Base-by-base conservation (phyloP, 2,113 vertebrate genomes). In the Channa argus region DNA sequence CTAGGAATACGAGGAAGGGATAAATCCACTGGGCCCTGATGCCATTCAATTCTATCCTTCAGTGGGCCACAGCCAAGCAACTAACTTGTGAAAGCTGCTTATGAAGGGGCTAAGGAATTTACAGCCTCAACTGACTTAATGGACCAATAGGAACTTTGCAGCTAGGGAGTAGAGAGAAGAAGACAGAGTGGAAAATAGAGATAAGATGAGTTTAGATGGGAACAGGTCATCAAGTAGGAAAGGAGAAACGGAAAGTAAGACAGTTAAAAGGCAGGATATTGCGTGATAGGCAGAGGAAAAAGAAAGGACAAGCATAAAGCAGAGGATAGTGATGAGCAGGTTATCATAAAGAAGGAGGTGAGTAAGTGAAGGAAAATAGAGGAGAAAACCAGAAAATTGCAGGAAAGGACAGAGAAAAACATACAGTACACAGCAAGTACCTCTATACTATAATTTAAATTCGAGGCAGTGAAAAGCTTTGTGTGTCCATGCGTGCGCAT, bases 41-140 rank as follows among this genome's bases (percentile, higher is more conserved):
- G 71, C 70, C 75, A 60, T 89, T 84, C 85, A 86, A 79, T 89
- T 84, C 87, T 71, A 70, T 83, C 74, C 79, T 89, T 85, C 86
- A 90, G 51, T 85, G 80, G 82, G 71, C 81, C 86, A 86, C 59
- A 89, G 79, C 83, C 71, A 77, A 64, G 59, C 73, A 79, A 84
- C 59, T 79, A 85, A 83, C 76, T 83, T 79, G 72, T 83, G 75
- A 91, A 90, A 86, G 85, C 89, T 84, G 81, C 81, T 92, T 86
- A 85, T 78, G 64, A 77, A 80, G 67, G 64, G 52, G 55, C 78
- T 79, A 83, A 91, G 83, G 74, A 58, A 85, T 67, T 59, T 38
- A 46, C 67, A 45, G 82, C 67, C 63, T 77, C 78, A 65, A 80
- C 74, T 37, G 64, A 83, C 74, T 85, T 83, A 90, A 90, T 86